Base-by-base conservation (phyloP, 35 echinoderm and acorn worm species). In the Anneissia japonica region DNA sequence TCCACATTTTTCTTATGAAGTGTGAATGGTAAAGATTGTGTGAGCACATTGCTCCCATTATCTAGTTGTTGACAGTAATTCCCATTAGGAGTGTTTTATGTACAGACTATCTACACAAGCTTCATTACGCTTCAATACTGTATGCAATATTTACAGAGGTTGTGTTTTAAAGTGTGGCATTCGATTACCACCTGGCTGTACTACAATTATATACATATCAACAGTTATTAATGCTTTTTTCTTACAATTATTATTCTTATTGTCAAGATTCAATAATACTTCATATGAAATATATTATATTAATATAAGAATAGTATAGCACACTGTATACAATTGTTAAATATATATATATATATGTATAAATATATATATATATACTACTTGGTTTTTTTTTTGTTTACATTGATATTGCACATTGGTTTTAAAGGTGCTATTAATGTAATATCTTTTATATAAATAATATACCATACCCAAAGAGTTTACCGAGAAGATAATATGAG, bases 301-400 rank as follows among this genome's bases (percentile, higher is more conserved):
- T 77, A 35, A 77, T 77, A 77, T 77, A 10, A 37, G 32, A 35
- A 35, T 35, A 35, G 31, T 32, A 34, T 77, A 34, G 32, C n/a
- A 31, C n/a, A 77, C 4, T 77, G 76, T 77, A 77, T 77, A 77
- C 5, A 77, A 35, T 35, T 77, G 33, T 77, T 77, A 12, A 35
- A 77, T 77, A 32, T 77, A 77, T 77, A 77, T 77, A 26, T 77
- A 26, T 77, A 77, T 77, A 77, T 13, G 33, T 77, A 77, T 77
- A 77, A 11, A 77, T 77, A 77, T 77, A 77, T 77, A 77, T 34
- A 77, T 32, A 77, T 32, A 77, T 77, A 34, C 9, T 64, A 16
- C 9, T 64, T 64, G 9, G 19, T 9, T 64, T 64, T 64, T 64
- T 64, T 64, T 64, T 64, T 23, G 26, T 64, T 2, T 6, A 43